Base-by-base conservation (phyloP, 2,797 vertebrate species). In the Micrastur ruficollis region DNA sequence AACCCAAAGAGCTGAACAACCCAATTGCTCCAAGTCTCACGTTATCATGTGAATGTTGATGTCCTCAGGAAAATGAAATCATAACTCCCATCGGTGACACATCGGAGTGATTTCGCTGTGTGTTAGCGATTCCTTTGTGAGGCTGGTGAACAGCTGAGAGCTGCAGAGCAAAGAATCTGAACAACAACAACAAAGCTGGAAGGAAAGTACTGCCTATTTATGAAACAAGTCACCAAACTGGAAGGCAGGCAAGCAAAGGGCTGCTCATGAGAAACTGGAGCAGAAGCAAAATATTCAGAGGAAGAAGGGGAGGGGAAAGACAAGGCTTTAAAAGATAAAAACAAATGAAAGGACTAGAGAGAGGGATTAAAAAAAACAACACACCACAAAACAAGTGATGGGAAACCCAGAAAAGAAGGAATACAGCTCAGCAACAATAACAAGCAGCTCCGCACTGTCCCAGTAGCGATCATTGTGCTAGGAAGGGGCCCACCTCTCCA, bases 11-110 rank as follows among this genome's bases (percentile, higher is more conserved):
- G 86, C 70, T 2, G 38, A 84, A 66, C 67, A 31, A 49, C 55
- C 75, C 71, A 29, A 52, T 2, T 2, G 36, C 83, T 94, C 89
- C 32, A 5, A 89, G 70, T 26, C 52, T 27, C 26, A 8, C 38
- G 11, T 84, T 26, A 62, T 96, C 93, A 96, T 6, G 83, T 94
- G 96, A 87, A 59, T 4, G 8, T 9, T 8, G 68, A 67, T 67
- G 62, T 94, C 91, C 96, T 89, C 12, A 8, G 94, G 95, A 97
- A 88, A 96, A 96, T 93, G 89, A 96, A 97, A 94, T 97, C 96
- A 87, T 91, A 96, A 94, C 78, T 89, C 72, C 91, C 66, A n/a
- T 44, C 10, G 20, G 95, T 94, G 95, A 97, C 95, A 93, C 94
- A 86, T 36, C 6, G 83, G 90, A 94, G 93, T 36, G 56, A 80